phyloP scores from a whole-genome alignment of 2,113 vertebrate species.

The Pao palembangensis region DNA sequence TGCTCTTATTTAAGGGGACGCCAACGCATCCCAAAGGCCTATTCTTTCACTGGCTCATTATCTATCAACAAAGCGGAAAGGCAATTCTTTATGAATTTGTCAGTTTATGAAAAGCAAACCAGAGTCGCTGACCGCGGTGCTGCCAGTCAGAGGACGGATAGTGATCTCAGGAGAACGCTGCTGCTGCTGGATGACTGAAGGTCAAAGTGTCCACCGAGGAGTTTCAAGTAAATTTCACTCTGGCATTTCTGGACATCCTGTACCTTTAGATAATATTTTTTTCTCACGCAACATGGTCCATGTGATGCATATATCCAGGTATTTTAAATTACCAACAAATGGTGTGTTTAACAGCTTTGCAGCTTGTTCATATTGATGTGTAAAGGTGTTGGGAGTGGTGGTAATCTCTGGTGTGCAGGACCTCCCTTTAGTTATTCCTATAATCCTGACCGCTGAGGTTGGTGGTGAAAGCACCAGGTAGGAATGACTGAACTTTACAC shows the following conservation, averaged over 20 bases:
- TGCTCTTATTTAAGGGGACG: no score
- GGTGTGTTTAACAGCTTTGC: constrained; percentile 40
- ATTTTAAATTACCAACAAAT: constrained; percentile 45
- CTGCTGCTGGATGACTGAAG: constrained; percentile 36
- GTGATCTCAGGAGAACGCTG: constrained; percentile 28
- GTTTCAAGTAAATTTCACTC: constrained; percentile 44
- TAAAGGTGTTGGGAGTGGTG: constrained; percentile 43
- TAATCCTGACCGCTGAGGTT: constrained; percentile 26
- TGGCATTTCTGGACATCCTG: constrained; percentile 25
- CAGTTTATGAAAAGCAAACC: no score
- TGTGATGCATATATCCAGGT: constrained; percentile 35
- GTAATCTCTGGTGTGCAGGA: constrained; percentile 35
- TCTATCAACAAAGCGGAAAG: no score
- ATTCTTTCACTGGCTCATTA: no score
- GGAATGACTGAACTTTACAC: no score
- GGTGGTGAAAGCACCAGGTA: not conserved
- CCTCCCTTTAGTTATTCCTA: constrained; percentile 36
- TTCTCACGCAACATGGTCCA: constrained; percentile 32
- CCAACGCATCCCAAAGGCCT: no score
- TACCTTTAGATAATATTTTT: constrained; percentile 14
- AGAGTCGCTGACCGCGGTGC: no score
- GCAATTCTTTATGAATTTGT: no score
- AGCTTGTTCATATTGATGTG: constrained; percentile 32
- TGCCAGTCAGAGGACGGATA: not conserved
- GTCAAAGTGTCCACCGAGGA: constrained; percentile 38